These are phyloP conservation scores for Amia ocellicauda DNA, from an alignment of 2,113 vertebrate species.

Conservation along the genomic window DNA sequence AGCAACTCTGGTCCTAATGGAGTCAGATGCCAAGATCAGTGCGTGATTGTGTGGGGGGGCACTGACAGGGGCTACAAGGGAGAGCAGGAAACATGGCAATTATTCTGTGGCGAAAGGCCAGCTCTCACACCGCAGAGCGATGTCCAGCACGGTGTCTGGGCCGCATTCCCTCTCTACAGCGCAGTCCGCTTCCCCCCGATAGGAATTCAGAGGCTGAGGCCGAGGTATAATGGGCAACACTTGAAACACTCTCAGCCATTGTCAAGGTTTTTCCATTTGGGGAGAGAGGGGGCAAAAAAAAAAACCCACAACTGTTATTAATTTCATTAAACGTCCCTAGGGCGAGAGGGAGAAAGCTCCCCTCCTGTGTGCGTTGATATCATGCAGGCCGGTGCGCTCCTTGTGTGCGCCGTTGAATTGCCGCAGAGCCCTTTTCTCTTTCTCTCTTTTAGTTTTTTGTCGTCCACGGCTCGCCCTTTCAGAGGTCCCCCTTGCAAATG, in stretches of 20 bases:
- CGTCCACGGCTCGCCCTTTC: conserved; percentile 32
- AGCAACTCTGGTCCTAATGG: too few relatives aligned
- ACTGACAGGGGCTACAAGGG: too few relatives aligned
- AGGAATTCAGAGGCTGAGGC: background rate
- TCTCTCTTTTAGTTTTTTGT: background rate
- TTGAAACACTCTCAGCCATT: conserved; percentile 5
- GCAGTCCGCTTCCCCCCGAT: background rate
- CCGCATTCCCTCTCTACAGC: background rate
- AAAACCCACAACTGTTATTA: background rate
- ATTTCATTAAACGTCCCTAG: conserved; percentile 38
- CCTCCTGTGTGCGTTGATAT: conserved; percentile 12
- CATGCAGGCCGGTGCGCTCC: conserved; percentile 46
- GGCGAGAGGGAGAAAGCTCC: background rate
- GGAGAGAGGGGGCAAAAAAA: background rate
- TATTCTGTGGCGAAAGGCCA: too few relatives aligned
- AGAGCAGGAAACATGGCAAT: too few relatives aligned
- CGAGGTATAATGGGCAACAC: background rate
- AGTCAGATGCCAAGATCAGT: too few relatives aligned
- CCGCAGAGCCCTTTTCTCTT: conserved; percentile 32
- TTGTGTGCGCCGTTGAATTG: conserved; percentile 25
- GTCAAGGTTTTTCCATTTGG: background rate
- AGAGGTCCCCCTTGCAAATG: conserved; percentile 44
- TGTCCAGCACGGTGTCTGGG: background rate
- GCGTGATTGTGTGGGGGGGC: too few relatives aligned
- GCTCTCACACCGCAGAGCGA: too few relatives aligned